Evolutionary conservation across 2,113 vertebrate species (phyloP).

Genomic region (Megaceryle torquata): DNA sequence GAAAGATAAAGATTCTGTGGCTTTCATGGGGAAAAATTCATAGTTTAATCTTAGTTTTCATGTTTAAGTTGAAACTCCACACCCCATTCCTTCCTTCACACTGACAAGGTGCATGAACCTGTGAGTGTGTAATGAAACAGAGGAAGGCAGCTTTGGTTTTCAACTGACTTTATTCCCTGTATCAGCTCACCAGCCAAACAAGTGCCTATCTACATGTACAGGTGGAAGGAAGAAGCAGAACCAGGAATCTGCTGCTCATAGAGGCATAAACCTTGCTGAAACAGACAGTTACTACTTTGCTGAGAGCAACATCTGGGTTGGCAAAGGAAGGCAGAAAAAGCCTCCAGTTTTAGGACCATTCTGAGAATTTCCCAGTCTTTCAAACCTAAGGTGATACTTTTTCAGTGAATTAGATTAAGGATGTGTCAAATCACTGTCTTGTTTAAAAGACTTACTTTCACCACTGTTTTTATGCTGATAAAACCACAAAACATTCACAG

Average conservation of each 20-base stretch:
- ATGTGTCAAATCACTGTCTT: not conserved
- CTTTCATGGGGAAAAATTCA: not conserved
- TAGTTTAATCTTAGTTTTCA: not conserved
- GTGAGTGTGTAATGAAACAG: not conserved
- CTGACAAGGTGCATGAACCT: not conserved
- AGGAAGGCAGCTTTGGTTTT: not conserved
- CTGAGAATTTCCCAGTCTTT: not conserved
- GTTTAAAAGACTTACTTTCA: not conserved
- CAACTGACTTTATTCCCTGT: not conserved
- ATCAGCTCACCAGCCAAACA: not conserved
- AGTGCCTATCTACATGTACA: not conserved
- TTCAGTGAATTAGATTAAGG: not conserved
- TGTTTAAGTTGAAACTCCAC: not conserved
- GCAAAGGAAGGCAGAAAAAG: not conserved
- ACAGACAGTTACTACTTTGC: not conserved
- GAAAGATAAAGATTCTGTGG: not conserved
- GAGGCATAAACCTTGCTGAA: not conserved
- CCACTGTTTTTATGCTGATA: not conserved
- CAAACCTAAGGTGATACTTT: not conserved
- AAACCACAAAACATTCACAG: not conserved
- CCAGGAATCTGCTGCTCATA: accelerated
- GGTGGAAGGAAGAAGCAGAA: not conserved
- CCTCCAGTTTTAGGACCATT: not conserved
- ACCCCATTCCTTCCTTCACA: not conserved
- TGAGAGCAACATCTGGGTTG: not conserved